These are phyloP conservation scores for Passer montanus DNA, from an alignment of 2,113 vertebrate species.

Conservation along the genomic window DNA sequence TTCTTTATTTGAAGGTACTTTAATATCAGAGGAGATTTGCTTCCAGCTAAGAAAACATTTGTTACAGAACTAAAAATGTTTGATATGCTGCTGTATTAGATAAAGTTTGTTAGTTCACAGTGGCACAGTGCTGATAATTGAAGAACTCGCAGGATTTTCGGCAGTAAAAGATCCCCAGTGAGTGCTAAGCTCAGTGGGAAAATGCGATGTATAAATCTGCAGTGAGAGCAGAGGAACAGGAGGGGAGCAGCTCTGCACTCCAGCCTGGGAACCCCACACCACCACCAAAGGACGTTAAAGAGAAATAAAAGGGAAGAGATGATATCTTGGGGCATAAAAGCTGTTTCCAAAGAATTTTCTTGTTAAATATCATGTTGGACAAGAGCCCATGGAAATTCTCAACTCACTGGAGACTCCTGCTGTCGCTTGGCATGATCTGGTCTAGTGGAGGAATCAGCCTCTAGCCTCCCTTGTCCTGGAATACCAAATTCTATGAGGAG, in stretches of 20 bases:
- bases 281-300: not conserved
- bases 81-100: not conserved
- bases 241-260: not conserved
- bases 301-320: not conserved
- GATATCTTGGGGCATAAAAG: not conserved
- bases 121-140: not conserved
- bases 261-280: not conserved
- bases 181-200: conserved; percentile 5
- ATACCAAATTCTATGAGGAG: not conserved
- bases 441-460: not conserved
- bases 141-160: not conserved
- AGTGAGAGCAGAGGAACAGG: not conserved
- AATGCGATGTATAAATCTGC: not conserved
- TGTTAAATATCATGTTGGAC: not conserved
- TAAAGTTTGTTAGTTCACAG: not conserved
- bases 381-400: not conserved
- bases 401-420: not conserved
- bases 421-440: not conserved
- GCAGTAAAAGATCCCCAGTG: not conserved
- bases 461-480: not conserved
- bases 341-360: not conserved
- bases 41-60: conserved; percentile 37
- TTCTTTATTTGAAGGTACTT: not conserved
- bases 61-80: not conserved
- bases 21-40: not conserved